Base-by-base conservation (phyloP, 1,140 invertebrate genomes). In the Drosophila cardini region DNA sequence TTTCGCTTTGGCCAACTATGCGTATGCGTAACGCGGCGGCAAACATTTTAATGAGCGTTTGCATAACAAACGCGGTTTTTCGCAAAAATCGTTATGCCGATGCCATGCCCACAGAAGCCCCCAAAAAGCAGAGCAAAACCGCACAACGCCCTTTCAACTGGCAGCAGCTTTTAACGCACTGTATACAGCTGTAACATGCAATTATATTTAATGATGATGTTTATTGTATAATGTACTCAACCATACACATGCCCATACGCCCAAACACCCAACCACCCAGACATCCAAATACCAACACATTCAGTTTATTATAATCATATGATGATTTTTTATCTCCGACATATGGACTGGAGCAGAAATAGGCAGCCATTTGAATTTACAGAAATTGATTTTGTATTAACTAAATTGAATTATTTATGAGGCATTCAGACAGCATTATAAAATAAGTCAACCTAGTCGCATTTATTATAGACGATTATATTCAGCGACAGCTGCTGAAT, bases 191-290 rank as follows among this genome's bases (percentile, higher is more conserved):
- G 83, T 87, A 76, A 78, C 83, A 87, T 82, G 78, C 82, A 86
- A 87, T 86, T 86, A 86, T 87, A 87, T 86, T 87, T 86, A 86
- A 87, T 83, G 83, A 87, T 87, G 82, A 86, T 86, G 82, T 86
- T 86, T 86, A 86, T 86, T 86, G 53, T 79, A 70, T 74, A 74
- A 74, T 76, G 56, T 45, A 65, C 69, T 65, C 72, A 61, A 18
- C 48, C 61, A 46, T 15, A 74, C 69, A 61, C 46, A 52, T 26
- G 38, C 11, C 69, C 48, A 75, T n/a, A 53, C 7, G 26, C 50
- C 45, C 36, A 38, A 15, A 77, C 34, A 57, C 32, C 21, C 26
- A n/a, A 10, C 67, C 64, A 57, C 18, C 36, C 7, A 46, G 8
- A 15, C 34, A 62, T 26, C 1, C 21, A 26, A 26, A 38, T 4